Conservation (phyloP, 2,797 vertebrate species). For the Eidolon dupreanum region DNA sequence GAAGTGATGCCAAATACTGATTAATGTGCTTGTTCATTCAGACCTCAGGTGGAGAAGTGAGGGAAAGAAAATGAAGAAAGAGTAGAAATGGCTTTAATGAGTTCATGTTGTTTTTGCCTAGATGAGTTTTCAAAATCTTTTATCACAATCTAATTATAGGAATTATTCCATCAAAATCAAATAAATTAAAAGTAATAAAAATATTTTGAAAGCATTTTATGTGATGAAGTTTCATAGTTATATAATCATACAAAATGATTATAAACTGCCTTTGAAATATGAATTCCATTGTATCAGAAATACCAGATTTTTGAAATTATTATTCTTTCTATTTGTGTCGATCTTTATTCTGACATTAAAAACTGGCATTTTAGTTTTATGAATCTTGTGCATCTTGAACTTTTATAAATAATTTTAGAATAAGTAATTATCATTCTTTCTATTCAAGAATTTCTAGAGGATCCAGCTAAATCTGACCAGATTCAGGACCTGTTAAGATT, state of each 20-base stretch:
- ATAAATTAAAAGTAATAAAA: slow-evolving; percentile 68
- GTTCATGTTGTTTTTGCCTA: slow-evolving; percentile 41
- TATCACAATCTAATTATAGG: slow-evolving; percentile 38
- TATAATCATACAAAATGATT: slow-evolving; percentile 52
- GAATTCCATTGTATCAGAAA: slow-evolving; percentile 10
- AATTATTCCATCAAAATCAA: slow-evolving; percentile 65
- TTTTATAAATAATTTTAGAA: not conserved
- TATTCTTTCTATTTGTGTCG: not conserved
- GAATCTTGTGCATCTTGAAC: not conserved
- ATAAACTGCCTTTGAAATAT: slow-evolving; percentile 69
- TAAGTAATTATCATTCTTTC: not conserved
- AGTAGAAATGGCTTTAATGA: slow-evolving; percentile 22
- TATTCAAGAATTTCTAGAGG: not conserved
- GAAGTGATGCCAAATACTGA: slow-evolving; percentile 40
- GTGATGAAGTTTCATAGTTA: slow-evolving; percentile 38
- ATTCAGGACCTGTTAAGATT: not conserved
- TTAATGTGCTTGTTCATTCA: slow-evolving; percentile 27
- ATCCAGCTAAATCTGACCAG: not conserved
- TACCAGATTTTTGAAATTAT: not conserved
- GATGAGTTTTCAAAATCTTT: slow-evolving; percentile 48
- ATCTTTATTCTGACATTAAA: not conserved
- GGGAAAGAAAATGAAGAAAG: slow-evolving; percentile 40
- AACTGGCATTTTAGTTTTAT: not conserved
- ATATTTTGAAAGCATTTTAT: slow-evolving; percentile 33
- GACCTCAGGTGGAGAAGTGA: slow-evolving; percentile 34